Percentiles rank a stretch among this genome's conserved stretches.
Evolutionary conservation across 1,140 invertebrate genomes (phyloP).

Genomic region (Tetranychus cinnabarinus): DNA sequence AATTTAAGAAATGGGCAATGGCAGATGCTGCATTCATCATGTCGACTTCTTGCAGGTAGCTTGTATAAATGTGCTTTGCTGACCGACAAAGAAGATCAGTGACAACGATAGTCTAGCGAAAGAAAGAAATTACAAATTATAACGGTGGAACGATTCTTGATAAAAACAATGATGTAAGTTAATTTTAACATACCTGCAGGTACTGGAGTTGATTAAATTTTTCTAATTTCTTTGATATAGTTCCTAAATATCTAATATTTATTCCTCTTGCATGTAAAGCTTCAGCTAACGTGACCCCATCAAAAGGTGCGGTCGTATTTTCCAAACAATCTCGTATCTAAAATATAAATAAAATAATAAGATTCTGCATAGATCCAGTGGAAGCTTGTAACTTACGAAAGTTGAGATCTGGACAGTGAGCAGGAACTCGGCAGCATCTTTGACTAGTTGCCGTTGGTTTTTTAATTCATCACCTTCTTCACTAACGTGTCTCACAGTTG

Average conservation of each 20-base stretch:
- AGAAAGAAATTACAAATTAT: slow-evolving; percentile 6
- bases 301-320: slow-evolving; percentile 74
- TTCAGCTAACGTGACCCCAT: slow-evolving; percentile 78
- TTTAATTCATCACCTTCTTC: slow-evolving; percentile 37
- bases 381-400: slow-evolving; percentile 40
- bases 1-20: slow-evolving; percentile 85
- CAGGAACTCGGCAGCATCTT: slow-evolving; percentile 84
- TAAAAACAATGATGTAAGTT: neutral
- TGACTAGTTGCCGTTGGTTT: slow-evolving; percentile 64
- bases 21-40: slow-evolving; percentile 64
- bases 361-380: neutral
- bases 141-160: neutral
- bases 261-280: slow-evolving; percentile 77
- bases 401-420: slow-evolving; percentile 74
- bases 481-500: slow-evolving; percentile 62
- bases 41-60: slow-evolving; percentile 71
- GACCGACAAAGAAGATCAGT: slow-evolving; percentile 61
- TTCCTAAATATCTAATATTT: slow-evolving; percentile 84
- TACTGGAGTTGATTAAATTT: slow-evolving; percentile 61
- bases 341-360: neutral
- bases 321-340: slow-evolving; percentile 74
- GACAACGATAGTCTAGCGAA: slow-evolving; percentile 53
- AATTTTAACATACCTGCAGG: slow-evolving; percentile 22
- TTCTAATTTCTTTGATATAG: slow-evolving; percentile 47
- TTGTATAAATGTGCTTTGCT: slow-evolving; percentile 77